Base-by-base conservation (phyloP, 2,797 vertebrate species). In the Mormyrops boulengeri region DNA sequence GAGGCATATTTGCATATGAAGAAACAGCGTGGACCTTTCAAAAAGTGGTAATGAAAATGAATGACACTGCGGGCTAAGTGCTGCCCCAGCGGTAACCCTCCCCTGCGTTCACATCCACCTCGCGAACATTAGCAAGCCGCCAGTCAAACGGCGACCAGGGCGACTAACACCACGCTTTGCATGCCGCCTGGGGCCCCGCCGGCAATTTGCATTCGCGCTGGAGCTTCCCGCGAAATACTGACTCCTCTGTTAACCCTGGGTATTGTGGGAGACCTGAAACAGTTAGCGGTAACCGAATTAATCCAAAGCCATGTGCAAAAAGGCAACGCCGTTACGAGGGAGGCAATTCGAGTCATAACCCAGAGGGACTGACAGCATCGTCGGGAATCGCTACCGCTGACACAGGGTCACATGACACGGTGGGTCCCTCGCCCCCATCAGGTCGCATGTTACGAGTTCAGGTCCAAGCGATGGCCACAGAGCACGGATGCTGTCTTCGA, bases 171-270 rank as follows among this genome's bases (percentile, higher is more conserved):
- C 90, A 41, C 73, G 88, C 94, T 94, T 95, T 95, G 94, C 95
- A 95, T 95, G 92, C 52, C 90, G 92, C 91, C 82, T 88, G 66
- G 17, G 90, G 86, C 88, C 88, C 84, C 2, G 19, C 19, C 66
- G 19, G 66, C 91, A 30, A 95, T 96, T 96, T 96, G 94, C 95
- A 95, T 95, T n/a, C n/a, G 88, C 88, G 86, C 89, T 91, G 90
- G 91, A 90, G 91, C 9, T 92, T 85, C 66, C 89, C 85, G 90
- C 88, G 86, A 89, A 92, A 90, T 66, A 9, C 7, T 90, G 91
- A 94, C 91, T 93, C 91, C 89, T 92, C 88, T 69, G 80, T 62
- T 62, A 82, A 22, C 77, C 14, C 50, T n/a, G 11, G 34, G 50
- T 11, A 57, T 86, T 62, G 66, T 55, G 55, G 4, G 55, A 57